Conservation (phyloP, 2,888 invertebrate species). For the Ornithoptera priamus region DNA sequence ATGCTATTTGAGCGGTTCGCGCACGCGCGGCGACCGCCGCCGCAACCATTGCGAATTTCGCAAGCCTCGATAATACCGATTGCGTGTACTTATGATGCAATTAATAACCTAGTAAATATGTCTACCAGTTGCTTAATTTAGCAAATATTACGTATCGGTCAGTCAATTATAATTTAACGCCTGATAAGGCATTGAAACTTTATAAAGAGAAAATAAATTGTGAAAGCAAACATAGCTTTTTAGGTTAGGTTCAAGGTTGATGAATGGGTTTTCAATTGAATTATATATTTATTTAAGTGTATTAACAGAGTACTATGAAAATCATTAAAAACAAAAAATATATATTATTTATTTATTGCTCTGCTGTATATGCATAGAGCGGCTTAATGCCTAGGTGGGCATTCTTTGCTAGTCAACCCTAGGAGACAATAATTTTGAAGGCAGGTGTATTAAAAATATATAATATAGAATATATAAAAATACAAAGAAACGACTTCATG, state of each 20-base stretch:
- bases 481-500: no score
- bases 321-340: no score
- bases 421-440: no score
- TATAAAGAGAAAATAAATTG: background rate
- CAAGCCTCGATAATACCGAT: constrained; percentile 19
- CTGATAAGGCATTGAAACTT: background rate
- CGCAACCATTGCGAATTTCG: constrained; percentile 2
- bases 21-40: background rate
- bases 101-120: constrained; percentile 10
- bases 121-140: constrained; percentile 3
- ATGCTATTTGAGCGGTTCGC: no score
- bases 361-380: no score
- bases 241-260: background rate
- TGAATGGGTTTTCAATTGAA: background rate
- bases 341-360: no score
- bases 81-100: constrained; percentile 19
- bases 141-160: constrained; percentile 8
- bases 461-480: no score
- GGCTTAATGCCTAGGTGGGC: no score
- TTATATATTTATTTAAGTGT: no score
- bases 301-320: no score
- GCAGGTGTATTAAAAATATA: no score
- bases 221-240: background rate
- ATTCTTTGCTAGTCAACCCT: no score
- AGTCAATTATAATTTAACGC: constrained; percentile 18